Evolutionary conservation across 2,113 vertebrate species (phyloP).

Genomic region (Apodemus sylvaticus): DNA sequence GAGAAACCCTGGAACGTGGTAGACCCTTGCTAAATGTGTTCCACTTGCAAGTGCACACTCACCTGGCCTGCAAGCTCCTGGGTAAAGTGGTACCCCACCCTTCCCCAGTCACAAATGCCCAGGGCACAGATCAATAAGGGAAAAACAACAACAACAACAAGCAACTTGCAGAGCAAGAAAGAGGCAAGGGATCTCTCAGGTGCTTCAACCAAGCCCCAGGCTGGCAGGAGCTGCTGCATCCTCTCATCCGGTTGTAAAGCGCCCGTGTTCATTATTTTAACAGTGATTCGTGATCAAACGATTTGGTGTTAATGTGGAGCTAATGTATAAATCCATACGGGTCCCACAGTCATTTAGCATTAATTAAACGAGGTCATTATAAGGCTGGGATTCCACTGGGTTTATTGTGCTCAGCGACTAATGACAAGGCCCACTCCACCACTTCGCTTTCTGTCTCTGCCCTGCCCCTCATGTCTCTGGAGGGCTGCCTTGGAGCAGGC

Average conservation of each 20-base stretch:
- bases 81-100: background rate
- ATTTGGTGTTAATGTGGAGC: slow-evolving; percentile 74
- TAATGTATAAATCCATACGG: slow-evolving; percentile 80
- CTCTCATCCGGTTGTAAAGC: background rate
- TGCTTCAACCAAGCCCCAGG: background rate
- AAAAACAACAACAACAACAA: background rate
- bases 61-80: background rate
- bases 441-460: background rate
- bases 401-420: slow-evolving; percentile 78
- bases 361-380: slow-evolving; percentile 81
- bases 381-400: slow-evolving; percentile 63
- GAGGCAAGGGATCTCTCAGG: background rate
- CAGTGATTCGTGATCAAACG: slow-evolving; percentile 61
- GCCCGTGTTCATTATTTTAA: slow-evolving; percentile 55
- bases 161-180: background rate
- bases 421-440: slow-evolving; percentile 55
- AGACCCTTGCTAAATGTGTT: background rate
- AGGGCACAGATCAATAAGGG: background rate
- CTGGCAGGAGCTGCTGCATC: background rate
- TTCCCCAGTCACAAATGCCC: background rate
- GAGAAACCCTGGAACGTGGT: background rate
- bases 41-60: background rate
- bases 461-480: background rate
- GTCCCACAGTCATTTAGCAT: slow-evolving; percentile 78
- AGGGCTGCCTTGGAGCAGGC: background rate